Percentiles rank a stretch among this genome's conserved stretches.
Conservation (phyloP, 2,888 invertebrate genomes). For the Hesperia comma region DNA sequence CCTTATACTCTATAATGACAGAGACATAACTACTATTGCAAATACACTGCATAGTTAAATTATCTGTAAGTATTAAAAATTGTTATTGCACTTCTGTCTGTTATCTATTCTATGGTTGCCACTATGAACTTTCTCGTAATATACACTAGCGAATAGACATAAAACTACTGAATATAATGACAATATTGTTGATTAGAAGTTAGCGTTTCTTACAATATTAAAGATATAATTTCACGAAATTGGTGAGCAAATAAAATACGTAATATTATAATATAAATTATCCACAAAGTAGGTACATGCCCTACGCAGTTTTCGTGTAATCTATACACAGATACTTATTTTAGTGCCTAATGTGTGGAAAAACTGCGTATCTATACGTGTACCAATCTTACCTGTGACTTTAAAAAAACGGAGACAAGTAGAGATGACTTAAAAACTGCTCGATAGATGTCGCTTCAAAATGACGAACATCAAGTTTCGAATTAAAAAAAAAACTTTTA, state of each 20-base stretch:
- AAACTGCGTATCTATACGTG: too few relatives aligned
- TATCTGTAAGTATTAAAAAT: neutral
- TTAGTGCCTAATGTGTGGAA: too few relatives aligned
- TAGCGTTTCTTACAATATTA: constrained; percentile 1
- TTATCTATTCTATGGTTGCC: neutral
- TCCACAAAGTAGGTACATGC: neutral
- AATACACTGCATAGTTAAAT: too few relatives aligned
- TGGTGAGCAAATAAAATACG: neutral
- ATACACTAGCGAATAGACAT: neutral
- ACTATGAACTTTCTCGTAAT: neutral
- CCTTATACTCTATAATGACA: too few relatives aligned
- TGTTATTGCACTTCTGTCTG: neutral
- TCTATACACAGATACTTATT: too few relatives aligned
- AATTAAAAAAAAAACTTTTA: too few relatives aligned
- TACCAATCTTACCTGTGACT: too few relatives aligned
- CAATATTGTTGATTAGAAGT: neutral
- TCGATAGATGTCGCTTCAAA: too few relatives aligned
- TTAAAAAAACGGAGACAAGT: too few relatives aligned
- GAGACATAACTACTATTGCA: too few relatives aligned
- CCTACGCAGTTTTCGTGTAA: neutral
- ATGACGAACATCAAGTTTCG: too few relatives aligned
- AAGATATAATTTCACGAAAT: neutral
- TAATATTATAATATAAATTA: neutral
- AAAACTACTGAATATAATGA: constrained; percentile 10
- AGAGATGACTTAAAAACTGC: too few relatives aligned